Conservation (phyloP, 2,113 vertebrate genomes). For the Aspidoscelis tigris region DNA sequence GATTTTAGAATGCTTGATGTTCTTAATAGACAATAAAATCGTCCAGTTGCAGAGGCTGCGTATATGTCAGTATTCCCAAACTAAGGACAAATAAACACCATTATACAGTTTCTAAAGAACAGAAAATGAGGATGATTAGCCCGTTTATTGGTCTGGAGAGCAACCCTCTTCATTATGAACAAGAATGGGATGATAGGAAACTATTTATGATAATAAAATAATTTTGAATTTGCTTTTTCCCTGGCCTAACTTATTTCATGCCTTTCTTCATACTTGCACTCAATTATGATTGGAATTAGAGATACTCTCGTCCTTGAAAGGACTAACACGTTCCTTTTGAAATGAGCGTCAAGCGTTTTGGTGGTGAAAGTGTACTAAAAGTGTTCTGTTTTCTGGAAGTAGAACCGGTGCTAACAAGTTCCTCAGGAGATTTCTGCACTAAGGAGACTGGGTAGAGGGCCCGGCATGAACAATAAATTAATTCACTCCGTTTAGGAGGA, state of each 20-base stretch:
- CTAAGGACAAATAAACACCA: neutral
- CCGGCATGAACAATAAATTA: neutral
- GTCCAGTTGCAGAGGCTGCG: neutral
- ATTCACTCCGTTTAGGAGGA: too few species aligned
- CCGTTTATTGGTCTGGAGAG: neutral
- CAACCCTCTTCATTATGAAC: neutral
- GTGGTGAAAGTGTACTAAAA: constrained; percentile 17
- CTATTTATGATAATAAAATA: constrained; percentile 1
- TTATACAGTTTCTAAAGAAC: neutral
- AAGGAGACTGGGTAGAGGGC: neutral
- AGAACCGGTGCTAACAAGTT: neutral
- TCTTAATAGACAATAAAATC: neutral
- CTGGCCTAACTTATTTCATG: neutral
- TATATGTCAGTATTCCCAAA: neutral
- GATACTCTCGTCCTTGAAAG: neutral
- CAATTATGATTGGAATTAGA: neutral
- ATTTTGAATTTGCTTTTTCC: neutral
- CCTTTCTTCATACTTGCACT: neutral
- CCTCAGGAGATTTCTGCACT: neutral
- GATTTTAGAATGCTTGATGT: too few species aligned
- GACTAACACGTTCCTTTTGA: neutral
- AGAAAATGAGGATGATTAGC: constrained; percentile 6
- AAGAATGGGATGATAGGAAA: neutral
- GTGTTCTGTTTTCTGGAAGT: neutral
- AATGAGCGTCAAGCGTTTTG: constrained; percentile 2